Conservation (phyloP, 2,797 vertebrate genomes). For the Carduelis carduelis region DNA sequence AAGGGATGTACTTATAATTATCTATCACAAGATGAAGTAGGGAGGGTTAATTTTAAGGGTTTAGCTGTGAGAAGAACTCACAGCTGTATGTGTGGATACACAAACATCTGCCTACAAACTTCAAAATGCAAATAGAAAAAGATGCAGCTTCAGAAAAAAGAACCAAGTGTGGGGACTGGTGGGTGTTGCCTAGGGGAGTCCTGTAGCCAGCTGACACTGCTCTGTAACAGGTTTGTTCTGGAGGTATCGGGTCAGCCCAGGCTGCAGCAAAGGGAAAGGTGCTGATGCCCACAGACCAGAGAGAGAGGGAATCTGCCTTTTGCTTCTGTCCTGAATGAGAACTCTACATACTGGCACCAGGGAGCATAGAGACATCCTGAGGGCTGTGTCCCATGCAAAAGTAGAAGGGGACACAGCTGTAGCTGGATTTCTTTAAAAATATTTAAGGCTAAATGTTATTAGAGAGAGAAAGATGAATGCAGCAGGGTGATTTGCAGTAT, state of each 20-base stretch:
- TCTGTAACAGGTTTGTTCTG: neutral
- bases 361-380: neutral
- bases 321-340: neutral
- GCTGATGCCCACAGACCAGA: neutral
- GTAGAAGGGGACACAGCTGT: neutral
- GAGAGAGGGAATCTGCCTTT: neutral
- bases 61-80: neutral
- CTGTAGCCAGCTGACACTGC: neutral
- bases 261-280: neutral
- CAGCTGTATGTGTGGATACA: neutral
- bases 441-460: neutral
- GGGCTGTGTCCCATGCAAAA: neutral
- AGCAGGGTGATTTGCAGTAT: neutral
- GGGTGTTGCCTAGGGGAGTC: neutral
- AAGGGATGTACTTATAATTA: neutral
- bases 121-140: neutral
- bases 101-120: neutral
- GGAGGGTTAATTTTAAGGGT: neutral
- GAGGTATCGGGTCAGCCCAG: neutral
- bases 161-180: no score
- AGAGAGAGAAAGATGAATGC: neutral
- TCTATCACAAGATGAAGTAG: neutral
- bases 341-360: neutral
- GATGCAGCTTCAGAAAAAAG: neutral
- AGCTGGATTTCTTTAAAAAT: neutral